These are phyloP conservation scores for Takifugu rubripes DNA, from an alignment of 2,797 vertebrate genomes.

Conservation along the genomic window DNA sequence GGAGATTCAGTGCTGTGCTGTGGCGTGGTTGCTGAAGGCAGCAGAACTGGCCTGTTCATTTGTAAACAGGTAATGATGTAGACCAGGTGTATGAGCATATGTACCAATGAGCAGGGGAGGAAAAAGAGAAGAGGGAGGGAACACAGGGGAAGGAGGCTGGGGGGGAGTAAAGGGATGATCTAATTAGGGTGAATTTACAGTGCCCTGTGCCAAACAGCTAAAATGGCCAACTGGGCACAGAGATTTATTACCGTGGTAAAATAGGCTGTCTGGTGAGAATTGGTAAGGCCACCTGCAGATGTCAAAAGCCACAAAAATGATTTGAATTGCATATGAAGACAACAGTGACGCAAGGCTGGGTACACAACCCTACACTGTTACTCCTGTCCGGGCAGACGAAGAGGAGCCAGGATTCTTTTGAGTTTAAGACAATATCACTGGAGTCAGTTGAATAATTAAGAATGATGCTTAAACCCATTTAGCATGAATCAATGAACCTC, in stretches of 20 bases:
- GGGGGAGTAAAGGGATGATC: constrained; percentile 65
- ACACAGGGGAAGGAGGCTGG: constrained; percentile 45
- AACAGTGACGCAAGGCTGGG: constrained; percentile 25
- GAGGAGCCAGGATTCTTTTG: constrained; percentile 42
- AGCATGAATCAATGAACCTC: constrained; percentile 72
- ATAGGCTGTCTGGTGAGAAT: constrained; percentile 66
- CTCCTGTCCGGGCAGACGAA: constrained; percentile 13
- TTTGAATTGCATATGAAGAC: constrained; percentile 48
- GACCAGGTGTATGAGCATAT: constrained; percentile 92
- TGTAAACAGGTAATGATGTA: constrained; percentile 94
- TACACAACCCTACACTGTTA: constrained; percentile 26
- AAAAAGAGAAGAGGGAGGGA: constrained; percentile 45
- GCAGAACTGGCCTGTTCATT: constrained; percentile 97
- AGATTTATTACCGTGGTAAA: constrained; percentile 73
- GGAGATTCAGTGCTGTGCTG: constrained; percentile 67
- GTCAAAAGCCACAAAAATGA: constrained; percentile 66
- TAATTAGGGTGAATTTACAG: constrained; percentile 74
- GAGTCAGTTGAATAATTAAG: constrained; percentile 62
- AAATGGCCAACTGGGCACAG: constrained; percentile 74
- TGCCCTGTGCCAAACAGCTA: constrained; percentile 73
- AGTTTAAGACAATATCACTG: constrained; percentile 60
- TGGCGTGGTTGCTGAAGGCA: constrained; percentile 93
- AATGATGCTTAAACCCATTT: constrained; percentile 66
- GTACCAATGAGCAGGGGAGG: constrained; percentile 72
- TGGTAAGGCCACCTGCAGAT: constrained; percentile 64